These are phyloP conservation scores for Athene noctua DNA, from an alignment of 2,113 vertebrate species.

Conservation along the genomic window DNA sequence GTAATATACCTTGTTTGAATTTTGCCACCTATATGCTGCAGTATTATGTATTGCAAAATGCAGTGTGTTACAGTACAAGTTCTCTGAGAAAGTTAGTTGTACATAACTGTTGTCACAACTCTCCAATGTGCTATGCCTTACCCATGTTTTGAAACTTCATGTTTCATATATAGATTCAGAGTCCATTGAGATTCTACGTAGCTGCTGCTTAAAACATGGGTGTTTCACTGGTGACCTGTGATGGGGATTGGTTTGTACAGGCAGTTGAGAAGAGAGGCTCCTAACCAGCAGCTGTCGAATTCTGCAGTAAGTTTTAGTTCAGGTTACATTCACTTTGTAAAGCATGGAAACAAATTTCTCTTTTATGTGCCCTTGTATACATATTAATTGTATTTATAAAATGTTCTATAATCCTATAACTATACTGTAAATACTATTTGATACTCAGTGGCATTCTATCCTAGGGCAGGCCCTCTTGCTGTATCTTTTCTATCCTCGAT, in stretches of 20 bases:
- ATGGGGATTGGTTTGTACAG: conserved; percentile 5
- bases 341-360: conserved; percentile 44
- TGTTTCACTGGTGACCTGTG: not conserved
- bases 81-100: not conserved
- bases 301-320: conserved; percentile 39
- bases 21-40: not conserved
- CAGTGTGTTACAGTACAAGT: not conserved
- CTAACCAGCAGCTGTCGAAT: conserved; percentile 56
- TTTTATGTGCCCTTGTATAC: conserved; percentile 76
- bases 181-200: not conserved
- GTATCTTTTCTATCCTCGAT: conserved; percentile 73
- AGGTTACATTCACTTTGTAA: conserved; percentile 54
- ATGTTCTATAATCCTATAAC: conserved; percentile 80
- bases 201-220: conserved; percentile 22
- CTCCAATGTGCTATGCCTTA: not conserved
- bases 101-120: not conserved
- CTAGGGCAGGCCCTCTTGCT: conserved; percentile 82
- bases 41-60: not conserved
- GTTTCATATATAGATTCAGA: not conserved
- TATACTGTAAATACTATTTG: conserved; percentile 80
- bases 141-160: not conserved
- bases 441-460: conserved; percentile 64
- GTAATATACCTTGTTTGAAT: not conserved
- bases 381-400: conserved; percentile 93
- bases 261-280: conserved; percentile 56